A percentile compares a stretch with the other conserved stretches of the same genome.
phyloP scores from a whole-genome alignment of 2,797 vertebrate species.

The Carduelis carduelis region DNA sequence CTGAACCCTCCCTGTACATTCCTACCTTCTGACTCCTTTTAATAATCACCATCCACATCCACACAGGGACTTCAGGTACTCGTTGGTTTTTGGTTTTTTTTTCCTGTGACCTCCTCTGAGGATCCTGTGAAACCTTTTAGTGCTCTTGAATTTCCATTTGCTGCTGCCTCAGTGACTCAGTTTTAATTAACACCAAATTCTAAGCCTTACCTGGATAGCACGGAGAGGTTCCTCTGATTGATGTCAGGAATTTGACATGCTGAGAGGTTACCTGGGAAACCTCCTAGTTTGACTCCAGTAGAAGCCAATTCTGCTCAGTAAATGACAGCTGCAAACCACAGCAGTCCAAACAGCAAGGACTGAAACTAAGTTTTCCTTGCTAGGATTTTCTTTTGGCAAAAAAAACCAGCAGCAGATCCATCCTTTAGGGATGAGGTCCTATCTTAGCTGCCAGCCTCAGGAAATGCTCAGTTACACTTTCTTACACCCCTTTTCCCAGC shows the following conservation, averaged over 20 bases:
- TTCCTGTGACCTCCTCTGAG: not conserved
- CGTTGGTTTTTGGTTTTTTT: too few species aligned
- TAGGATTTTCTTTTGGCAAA: not conserved
- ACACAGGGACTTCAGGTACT: not conserved
- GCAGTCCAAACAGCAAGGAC: not conserved
- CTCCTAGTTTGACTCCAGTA: not conserved
- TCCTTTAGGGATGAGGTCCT: not conserved
- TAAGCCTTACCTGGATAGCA: not conserved
- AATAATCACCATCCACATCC: too few species aligned
- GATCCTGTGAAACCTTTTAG: not conserved
- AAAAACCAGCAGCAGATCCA: not conserved
- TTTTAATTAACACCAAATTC: not conserved
- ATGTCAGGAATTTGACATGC: not conserved
- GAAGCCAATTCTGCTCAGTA: not conserved
- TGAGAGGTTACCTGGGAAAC: not conserved
- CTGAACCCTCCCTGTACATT: not conserved
- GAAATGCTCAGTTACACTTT: not conserved
- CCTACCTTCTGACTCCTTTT: not conserved
- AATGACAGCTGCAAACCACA: not conserved
- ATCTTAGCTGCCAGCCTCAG: not conserved
- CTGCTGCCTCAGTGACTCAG: not conserved
- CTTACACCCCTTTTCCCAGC: not conserved
- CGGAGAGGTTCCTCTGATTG: accelerated
- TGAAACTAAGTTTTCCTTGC: not conserved
- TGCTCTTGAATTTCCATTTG: not conserved